A percentile compares a stretch with the other conserved stretches of the same genome.
Conservation (phyloP, 2,797 vertebrate genomes). For the Alauda arvensis region DNA sequence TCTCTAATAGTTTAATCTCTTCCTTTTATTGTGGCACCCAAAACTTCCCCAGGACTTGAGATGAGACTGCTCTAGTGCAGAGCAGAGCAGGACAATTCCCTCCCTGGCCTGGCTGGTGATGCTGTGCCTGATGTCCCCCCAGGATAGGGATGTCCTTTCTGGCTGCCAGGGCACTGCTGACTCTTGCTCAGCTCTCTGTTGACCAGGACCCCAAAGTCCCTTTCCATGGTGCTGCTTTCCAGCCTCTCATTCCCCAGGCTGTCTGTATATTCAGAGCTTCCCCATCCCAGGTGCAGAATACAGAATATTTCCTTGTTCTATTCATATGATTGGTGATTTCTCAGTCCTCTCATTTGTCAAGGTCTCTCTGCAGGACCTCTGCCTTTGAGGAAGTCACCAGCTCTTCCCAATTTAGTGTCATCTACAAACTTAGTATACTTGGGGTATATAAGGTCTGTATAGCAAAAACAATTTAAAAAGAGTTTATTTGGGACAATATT, state of each 20-base stretch:
- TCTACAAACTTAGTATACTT: neutral
- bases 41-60: neutral
- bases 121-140: neutral
- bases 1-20: neutral
- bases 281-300: neutral
- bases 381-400: neutral
- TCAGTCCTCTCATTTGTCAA: neutral
- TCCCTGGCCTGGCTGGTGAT: fast-evolving
- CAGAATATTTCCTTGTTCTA: fast-evolving
- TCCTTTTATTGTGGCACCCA: neutral
- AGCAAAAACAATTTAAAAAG: neutral
- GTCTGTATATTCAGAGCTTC: neutral
- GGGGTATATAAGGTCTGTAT: neutral
- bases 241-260: neutral
- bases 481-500: neutral
- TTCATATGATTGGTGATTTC: neutral
- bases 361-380: neutral
- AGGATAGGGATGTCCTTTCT: neutral
- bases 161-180: neutral
- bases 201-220: fast-evolving
- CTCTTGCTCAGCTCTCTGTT: fast-evolving
- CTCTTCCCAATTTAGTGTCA: neutral
- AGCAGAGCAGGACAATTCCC: neutral
- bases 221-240: fast-evolving
- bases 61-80: fast-evolving